Base-by-base conservation (phyloP, 2,113 vertebrate species). In the Ellobius talpinus region DNA sequence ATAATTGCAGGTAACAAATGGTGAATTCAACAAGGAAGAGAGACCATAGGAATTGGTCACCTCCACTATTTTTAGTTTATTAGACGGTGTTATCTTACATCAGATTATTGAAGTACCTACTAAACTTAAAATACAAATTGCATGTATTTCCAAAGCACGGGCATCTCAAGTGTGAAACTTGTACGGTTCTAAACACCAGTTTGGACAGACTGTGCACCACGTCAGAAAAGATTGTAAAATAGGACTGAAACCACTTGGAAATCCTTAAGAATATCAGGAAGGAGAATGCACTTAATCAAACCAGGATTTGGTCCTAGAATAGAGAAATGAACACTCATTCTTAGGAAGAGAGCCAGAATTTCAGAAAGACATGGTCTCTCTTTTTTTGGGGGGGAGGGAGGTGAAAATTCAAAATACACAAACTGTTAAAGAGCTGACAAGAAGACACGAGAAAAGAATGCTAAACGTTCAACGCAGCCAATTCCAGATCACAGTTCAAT, bases 291-390 rank as follows among this genome's bases (percentile, higher is more conserved):
- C 95, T 93, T 93, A 94, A 91, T 68, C 91, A 97, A 93, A 92
- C 50, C 76, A 95, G 74, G 74, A 95, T 91, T 66, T 96, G 94
- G 63, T 77, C 73, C n/a, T 33, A 58, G n/a, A 78, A 94, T 82
- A 87, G 89, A 96, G 45, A 95, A 98, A 95, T 81, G 86, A 96
- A 96, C 65, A 93, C 82, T 26, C 11, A 42, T 87, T 97, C 58
- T 85, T 90, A 87, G 92, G 90, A 93, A 92, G 77, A 68, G 42
- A 94, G 42, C 58, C 74, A 94, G 85, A 79, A 93, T 89, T 87
- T 97, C 93, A 90, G 78, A 96, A 97, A 97, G 66, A 50, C 79
- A 86, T 11, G 65, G 58, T 90, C 17, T 36, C 36, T 36, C n/a
- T 3, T 81, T 77, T 90, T 70, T 93, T 79, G 17, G 5, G 58